Conservation (phyloP, 1,140 invertebrate species). For the Lithobius niger region DNA sequence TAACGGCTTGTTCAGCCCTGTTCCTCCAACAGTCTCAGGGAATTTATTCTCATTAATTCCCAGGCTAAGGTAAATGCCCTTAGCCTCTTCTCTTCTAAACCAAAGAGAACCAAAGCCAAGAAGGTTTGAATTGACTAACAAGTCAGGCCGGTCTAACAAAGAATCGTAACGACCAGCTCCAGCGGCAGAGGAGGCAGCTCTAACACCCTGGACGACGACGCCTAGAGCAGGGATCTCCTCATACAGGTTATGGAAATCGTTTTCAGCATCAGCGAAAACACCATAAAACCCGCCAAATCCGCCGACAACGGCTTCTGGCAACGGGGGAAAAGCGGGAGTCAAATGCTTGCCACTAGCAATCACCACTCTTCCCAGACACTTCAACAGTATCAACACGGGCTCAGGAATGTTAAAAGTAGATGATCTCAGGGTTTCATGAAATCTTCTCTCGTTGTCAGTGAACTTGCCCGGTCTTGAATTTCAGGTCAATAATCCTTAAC, state of each 20-base stretch:
- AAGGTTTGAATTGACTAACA: background rate
- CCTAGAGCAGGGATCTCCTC: background rate
- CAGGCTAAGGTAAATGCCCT: background rate
- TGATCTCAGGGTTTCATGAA: background rate
- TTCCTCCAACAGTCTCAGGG: background rate
- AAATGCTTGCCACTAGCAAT: background rate
- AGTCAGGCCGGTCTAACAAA: background rate
- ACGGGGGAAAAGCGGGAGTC: background rate
- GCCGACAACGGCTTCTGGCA: background rate
- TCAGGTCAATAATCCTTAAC: background rate
- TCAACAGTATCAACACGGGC: background rate
- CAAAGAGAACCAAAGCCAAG: background rate
- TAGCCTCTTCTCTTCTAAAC: background rate
- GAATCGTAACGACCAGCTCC: background rate
- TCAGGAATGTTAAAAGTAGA: background rate
- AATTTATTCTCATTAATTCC: background rate
- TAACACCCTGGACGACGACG: background rate
- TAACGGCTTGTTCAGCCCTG: background rate
- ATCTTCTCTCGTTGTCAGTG: too few relatives aligned
- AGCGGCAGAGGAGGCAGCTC: background rate
- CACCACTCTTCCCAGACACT: background rate
- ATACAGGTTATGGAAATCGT: too few relatives aligned
- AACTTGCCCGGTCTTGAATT: too few relatives aligned
- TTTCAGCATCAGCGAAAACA: too few relatives aligned
- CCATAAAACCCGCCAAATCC: background rate